Evolutionary conservation across 1,140 invertebrate genomes (phyloP), one percentile per base, ranked within the genome.

Genomic region (Drosophila melanogaster): DNA sequence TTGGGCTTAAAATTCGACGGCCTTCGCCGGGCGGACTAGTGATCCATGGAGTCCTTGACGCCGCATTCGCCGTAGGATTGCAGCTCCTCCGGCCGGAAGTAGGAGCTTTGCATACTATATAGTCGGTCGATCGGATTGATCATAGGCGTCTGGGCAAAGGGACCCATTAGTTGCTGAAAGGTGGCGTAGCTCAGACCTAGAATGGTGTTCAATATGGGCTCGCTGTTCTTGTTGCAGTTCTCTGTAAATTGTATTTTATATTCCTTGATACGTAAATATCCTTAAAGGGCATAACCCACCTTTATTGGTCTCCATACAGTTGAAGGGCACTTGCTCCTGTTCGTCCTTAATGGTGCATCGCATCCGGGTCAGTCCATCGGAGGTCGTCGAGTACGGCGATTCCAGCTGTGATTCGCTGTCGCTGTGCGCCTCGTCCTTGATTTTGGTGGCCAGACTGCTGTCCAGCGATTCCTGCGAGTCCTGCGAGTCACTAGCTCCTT

Each of bases 41-140:
- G 81, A 35, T 89, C 84, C 79, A 89, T 72, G 35, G 80, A 26
- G 30, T 91, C 89, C 76, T 91, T 91, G 79, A 69, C 62, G 37
- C 81, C 90, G 61, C 89, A 90, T 26, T 91, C 91, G 7, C 78
- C 70, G 33, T 89, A 92, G 47, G 83, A 61, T n/a, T 73, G 75
- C 51, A 92, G 54, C 37, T 94, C 94, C 55, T 94, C 94, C 8
- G 93, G 93, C 60, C 94, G 93, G 92, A 95, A 95, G 78, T 95
- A 95, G 3, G 94, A 94, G 73, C 93, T 94, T 79, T 95, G 94
- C 94, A 95, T 95, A 38, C 94, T 95, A 67, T 95, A 95, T 1
- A 95, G 89, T 26, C 94, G 92, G 92, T 95, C 94, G 59, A 95
- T 95, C 3, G 94, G 94, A 89, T 95, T 95, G 30, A 94, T 91